Base-by-base conservation (phyloP, 2,888 invertebrate species). In the Metacarcinus magister region DNA sequence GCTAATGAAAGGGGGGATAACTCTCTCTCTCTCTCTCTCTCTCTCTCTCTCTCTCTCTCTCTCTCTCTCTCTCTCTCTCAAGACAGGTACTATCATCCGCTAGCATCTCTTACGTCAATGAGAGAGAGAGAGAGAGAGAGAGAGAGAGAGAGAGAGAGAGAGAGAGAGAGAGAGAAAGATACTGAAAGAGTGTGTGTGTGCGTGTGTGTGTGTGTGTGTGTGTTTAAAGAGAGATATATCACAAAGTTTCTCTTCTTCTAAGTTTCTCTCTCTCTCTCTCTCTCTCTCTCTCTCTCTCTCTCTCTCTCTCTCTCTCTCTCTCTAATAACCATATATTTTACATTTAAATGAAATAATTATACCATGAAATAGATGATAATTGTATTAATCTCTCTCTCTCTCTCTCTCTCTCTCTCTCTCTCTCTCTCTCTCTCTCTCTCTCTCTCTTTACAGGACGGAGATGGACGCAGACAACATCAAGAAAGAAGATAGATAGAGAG, bases 251-350 rank as follows among this genome's bases (percentile, higher is more conserved):
- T 67, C 54, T 13, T 54, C 54, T 54, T 54, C 13, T 54, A 54
- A 54, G 54, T 54, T 13, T 54, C 54, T 54, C 54, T 54, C 67
- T 67, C 67, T 67, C 67, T 67, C 67, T 67, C 67, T 67, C 67
- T 67, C 67, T 67, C 67, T 67, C 67, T 67, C 67, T 67, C 67
- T 67, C 67, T 67, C 67, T 67, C 67, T 67, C 67, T 67, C 67
- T 67, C 67, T 67, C 67, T 67, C 67, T 67, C 67, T 67, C 67
- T 67, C 67, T 67, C 67, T 67, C 67, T 67, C 67, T 67, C 67
- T 67, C 67, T 67, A n/a, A n/a, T n/a, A n/a, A n/a, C n/a, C n/a
- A n/a, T n/a, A n/a, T n/a, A n/a, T n/a, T n/a, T n/a, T n/a, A n/a
- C n/a, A n/a, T n/a, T 7, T n/a, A n/a, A 67, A 5, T 1, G 0